These are phyloP conservation scores for Distichodus sexfasciatus DNA, from an alignment of 2,797 vertebrate genomes.

Conservation along the genomic window DNA sequence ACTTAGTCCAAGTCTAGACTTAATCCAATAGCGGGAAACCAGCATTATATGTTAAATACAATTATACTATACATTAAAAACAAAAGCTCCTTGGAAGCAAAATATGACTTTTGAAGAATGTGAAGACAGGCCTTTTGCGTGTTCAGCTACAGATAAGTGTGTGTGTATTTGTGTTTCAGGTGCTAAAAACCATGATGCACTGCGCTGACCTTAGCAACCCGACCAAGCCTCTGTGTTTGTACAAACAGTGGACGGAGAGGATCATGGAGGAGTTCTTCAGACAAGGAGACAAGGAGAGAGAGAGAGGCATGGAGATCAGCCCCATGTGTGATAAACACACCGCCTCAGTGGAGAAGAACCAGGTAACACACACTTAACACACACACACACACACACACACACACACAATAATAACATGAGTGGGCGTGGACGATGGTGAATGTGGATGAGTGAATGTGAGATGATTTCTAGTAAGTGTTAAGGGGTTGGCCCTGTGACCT, in stretches of 20 bases:
- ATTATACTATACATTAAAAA: too few relatives aligned
- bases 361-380: slow-evolving; percentile 70
- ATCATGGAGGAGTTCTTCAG: slow-evolving; percentile 93
- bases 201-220: slow-evolving; percentile 93
- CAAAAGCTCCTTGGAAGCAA: too few relatives aligned
- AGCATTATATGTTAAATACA: too few relatives aligned
- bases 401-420: not conserved
- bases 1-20: too few relatives aligned
- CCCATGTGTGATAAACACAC: slow-evolving; percentile 94
- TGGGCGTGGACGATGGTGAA: not conserved
- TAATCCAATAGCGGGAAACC: too few relatives aligned
- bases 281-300: slow-evolving; percentile 86
- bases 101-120: not conserved
- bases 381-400: not conserved
- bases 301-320: slow-evolving; percentile 91
- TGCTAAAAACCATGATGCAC: slow-evolving; percentile 92
- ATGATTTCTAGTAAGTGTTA: too few relatives aligned
- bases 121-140: too few relatives aligned
- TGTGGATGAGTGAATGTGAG: too few relatives aligned
- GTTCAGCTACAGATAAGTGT: too few relatives aligned
- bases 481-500: too few relatives aligned
- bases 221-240: slow-evolving; percentile 87
- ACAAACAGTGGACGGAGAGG: slow-evolving; percentile 88
- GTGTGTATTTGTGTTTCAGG: slow-evolving; percentile 66
- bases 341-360: slow-evolving; percentile 89